Percentiles rank a stretch among this genome's conserved stretches.
These are phyloP conservation scores for Tangara arthus DNA, from an alignment of 2,797 vertebrate species.

Conservation along the genomic window DNA sequence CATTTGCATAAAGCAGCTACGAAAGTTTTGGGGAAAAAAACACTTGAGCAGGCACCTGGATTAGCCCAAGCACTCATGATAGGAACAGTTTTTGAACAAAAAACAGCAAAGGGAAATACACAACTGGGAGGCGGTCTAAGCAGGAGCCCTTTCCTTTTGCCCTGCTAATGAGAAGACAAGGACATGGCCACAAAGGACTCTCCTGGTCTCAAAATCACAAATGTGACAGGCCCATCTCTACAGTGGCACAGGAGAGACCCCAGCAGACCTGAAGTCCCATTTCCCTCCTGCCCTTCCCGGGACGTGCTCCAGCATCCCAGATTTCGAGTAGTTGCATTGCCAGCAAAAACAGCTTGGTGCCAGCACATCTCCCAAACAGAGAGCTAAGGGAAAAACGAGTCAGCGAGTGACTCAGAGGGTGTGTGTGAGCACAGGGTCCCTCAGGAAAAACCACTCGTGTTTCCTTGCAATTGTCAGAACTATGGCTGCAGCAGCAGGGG, in stretches of 20 bases:
- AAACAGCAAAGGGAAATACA: background rate
- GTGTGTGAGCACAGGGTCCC: background rate
- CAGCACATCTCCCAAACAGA: background rate
- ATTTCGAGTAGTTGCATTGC: background rate
- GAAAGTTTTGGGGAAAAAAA: background rate
- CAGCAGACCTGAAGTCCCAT: rapidly evolving
- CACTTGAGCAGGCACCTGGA: background rate
- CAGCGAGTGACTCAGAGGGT: rapidly evolving
- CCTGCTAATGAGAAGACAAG: background rate
- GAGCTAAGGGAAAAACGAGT: background rate
- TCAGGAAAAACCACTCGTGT: rapidly evolving
- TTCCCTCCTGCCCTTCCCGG: background rate
- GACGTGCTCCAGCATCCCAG: background rate
- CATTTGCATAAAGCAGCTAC: background rate
- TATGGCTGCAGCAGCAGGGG: background rate
- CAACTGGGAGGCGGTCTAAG: rapidly evolving
- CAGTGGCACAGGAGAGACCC: background rate
- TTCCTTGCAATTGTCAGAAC: background rate
- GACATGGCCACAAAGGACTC: rapidly evolving
- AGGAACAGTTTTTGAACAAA: background rate
- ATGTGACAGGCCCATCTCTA: background rate
- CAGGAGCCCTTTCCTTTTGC: background rate
- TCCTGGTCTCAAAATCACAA: background rate
- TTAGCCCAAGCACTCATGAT: rapidly evolving
- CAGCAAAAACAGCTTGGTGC: background rate